A percentile compares a stretch with the other conserved stretches of the same genome.
phyloP scores from a whole-genome alignment of 2,113 vertebrate genomes.

The Myotis brandtii region DNA sequence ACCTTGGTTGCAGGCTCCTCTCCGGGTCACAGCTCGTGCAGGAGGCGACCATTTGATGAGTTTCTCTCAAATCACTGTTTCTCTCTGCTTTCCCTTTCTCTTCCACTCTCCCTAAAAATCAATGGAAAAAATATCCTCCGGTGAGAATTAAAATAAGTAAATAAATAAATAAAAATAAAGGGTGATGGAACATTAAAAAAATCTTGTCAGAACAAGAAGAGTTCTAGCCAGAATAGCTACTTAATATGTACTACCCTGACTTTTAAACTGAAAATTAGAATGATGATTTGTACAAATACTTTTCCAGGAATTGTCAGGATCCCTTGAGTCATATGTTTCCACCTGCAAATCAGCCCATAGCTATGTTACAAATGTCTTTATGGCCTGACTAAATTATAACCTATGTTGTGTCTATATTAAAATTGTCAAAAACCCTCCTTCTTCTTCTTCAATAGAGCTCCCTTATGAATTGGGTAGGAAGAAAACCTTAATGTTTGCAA shows the following conservation, averaged over 20 bases:
- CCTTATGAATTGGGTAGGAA: not conserved
- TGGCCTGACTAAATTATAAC: not conserved
- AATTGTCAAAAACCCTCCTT: not conserved
- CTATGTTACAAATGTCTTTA: not conserved
- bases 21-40: too few relatives aligned
- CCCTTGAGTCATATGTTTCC: not conserved
- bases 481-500: not conserved
- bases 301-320: not conserved
- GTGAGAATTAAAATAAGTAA: too few relatives aligned
- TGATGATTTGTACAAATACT: not conserved
- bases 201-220: not conserved
- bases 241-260: not conserved
- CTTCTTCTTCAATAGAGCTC: slow-evolving; percentile 17
- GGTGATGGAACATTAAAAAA: not conserved
- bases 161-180: too few relatives aligned
- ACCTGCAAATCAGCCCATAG: not conserved
- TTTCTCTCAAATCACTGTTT: too few relatives aligned
- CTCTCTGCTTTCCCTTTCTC: too few relatives aligned
- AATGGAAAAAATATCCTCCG: too few relatives aligned
- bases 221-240: not conserved
- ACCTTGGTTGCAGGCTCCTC: too few relatives aligned
- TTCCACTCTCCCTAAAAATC: too few relatives aligned
- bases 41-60: too few relatives aligned
- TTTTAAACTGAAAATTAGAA: slow-evolving; percentile 40
- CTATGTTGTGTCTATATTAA: slow-evolving; percentile 1